Base-by-base conservation (phyloP, 30 jellyfish, hydroid and myxozoan genomes). In the Aurelia coerulea region DNA sequence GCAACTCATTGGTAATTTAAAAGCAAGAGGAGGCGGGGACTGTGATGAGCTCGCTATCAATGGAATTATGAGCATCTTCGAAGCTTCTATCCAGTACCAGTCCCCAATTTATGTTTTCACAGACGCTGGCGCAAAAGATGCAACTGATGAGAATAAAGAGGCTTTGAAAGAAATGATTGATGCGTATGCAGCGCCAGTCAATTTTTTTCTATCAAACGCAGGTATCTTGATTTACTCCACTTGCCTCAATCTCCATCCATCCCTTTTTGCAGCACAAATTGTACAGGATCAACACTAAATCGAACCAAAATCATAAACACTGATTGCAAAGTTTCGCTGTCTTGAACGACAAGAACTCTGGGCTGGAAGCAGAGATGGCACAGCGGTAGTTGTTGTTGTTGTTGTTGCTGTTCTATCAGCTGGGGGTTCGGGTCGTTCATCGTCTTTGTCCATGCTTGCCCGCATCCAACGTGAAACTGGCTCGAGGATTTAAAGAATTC, bases 21-120 rank as follows among this genome's bases (percentile, higher is more conserved):
- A 58, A 64, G 83, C 90, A 2, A 74, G 33, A 5, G 96, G 93
- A 2, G 98, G 98, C 51, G 94, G 91, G 3, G 98, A 91, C 51
- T 91, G 98, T 66, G 81, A 87, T 1, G 98, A 91, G 78, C 46
- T 80, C 78, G 78, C 96, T 31, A 65, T 80, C 42, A 70, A 77
- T 42, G 98, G 98, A 23, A 91, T 91, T 71, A 39, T 74, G 54
- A 80, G 80, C 58, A 86, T 84, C 13, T 79, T 85, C 73, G 39
- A 75, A 11, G 76, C 91, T 10, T 73, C 94, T 13, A 37, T 85
- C 32, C 78, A 53, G 58, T 76, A 62, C 56, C 82, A 50, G 58
- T 85, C 94, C 46, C 94, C 94, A 2, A 52, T 85, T 4, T 85
- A 85, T 63, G 94, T 85, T 58, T 67, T 85, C 50, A 85, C 94